Evolutionary conservation across 92 coral and sea anemone genomes (phyloP).

Genomic region (Anthopleura xanthogrammica): DNA sequence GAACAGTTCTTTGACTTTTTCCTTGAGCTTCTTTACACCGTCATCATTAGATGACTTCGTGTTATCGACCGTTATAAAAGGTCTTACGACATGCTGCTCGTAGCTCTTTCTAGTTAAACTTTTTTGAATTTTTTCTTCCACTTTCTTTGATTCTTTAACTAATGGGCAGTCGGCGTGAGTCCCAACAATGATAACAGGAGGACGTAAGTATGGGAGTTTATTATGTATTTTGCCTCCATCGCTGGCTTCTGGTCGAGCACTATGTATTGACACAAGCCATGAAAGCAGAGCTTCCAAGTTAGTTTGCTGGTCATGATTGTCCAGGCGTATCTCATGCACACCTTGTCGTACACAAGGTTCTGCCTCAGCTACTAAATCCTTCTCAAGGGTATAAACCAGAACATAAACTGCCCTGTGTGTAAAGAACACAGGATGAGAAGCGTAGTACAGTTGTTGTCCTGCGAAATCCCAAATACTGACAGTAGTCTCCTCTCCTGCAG

Average conservation of each 20-base stretch:
- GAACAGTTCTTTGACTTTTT: slow-evolving; percentile 46
- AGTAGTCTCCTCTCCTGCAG: slow-evolving; percentile 57
- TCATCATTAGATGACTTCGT: slow-evolving; percentile 59
- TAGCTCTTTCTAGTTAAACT: slow-evolving; percentile 65
- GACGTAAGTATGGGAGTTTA: slow-evolving; percentile 57
- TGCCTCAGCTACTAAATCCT: slow-evolving; percentile 64
- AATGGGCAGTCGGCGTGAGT: slow-evolving; percentile 65
- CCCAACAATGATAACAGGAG: slow-evolving; percentile 76
- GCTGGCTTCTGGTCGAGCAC: slow-evolving; percentile 39
- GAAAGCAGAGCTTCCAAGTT: slow-evolving; percentile 77
- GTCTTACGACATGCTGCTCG: slow-evolving; percentile 74
- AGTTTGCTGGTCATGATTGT: slow-evolving; percentile 68
- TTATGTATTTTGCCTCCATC: slow-evolving; percentile 17
- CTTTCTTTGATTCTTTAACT: slow-evolving; percentile 62
- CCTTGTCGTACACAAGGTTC: slow-evolving; percentile 91
- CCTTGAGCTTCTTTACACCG: slow-evolving; percentile 55
- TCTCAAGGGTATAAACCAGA: slow-evolving; percentile 75
- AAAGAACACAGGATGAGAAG: slow-evolving; percentile 86
- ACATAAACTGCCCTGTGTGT: slow-evolving; percentile 77
- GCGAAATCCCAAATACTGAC: slow-evolving; percentile 42
- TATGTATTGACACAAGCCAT: slow-evolving; percentile 82
- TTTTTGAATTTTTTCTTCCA: slow-evolving; percentile 69
- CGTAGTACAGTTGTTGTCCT: slow-evolving; percentile 69
- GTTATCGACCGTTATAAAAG: slow-evolving; percentile 68
- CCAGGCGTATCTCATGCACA: slow-evolving; percentile 60